Evolutionary conservation across 2,797 vertebrate species (phyloP).

Genomic region (Catostomus latipinnis): DNA sequence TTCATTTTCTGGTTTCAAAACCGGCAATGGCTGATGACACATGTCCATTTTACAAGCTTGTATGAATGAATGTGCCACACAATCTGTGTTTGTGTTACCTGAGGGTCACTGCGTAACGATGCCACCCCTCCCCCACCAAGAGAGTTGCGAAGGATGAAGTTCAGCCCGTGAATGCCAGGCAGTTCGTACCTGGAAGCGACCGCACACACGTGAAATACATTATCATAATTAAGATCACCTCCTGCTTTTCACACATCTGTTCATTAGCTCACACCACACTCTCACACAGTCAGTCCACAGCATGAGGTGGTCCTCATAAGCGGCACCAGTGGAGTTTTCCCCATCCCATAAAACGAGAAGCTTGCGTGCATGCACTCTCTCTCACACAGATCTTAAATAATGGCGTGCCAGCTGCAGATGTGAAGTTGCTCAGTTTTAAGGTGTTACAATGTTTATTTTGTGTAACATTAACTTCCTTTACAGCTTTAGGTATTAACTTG

Average conservation of each 20-base stretch:
- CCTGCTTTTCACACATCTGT: constrained; percentile 23
- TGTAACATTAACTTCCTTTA: neutral
- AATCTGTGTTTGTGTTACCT: constrained; percentile 72
- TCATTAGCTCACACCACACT: constrained; percentile 33
- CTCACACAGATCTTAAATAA: constrained; percentile 4
- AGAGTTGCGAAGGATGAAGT: constrained; percentile 85
- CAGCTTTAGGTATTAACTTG: neutral
- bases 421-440: neutral
- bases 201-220: constrained; percentile 33
- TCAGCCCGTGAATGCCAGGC: constrained; percentile 84
- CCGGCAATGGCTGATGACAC: too few relatives aligned
- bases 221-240: constrained; percentile 35
- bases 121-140: constrained; percentile 86
- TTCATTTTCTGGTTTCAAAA: neutral
- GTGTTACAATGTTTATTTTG: constrained; percentile 11
- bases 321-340: constrained; percentile 30
- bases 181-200: constrained; percentile 80
- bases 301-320: constrained; percentile 30
- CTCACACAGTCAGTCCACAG: constrained; percentile 33
- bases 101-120: constrained; percentile 88
- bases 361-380: neutral
- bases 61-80: neutral
- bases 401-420: neutral
- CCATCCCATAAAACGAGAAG: constrained; percentile 31
- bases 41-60: constrained; percentile 6